Conservation (phyloP, 2,888 invertebrate species). For the Epirrita christyi region DNA sequence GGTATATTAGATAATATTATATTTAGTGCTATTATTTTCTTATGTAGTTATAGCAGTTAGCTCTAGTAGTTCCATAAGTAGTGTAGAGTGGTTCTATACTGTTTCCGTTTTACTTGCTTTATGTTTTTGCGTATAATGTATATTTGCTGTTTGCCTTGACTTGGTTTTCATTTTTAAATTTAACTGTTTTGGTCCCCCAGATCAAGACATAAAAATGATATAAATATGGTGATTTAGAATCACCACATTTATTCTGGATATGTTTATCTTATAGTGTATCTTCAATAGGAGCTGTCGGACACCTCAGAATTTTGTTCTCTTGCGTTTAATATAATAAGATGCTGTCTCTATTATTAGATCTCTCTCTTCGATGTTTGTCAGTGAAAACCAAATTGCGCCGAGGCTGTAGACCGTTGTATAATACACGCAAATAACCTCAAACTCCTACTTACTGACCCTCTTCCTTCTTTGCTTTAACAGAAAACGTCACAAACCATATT, state of each 20-base stretch:
- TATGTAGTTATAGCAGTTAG: constrained; percentile 14
- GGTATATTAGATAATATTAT: constrained; percentile 32
- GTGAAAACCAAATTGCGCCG: constrained; percentile 29
- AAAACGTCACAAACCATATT: constrained; percentile 82
- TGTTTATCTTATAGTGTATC: too few species aligned
- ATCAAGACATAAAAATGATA: too few species aligned
- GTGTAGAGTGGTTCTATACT: constrained; percentile 22
- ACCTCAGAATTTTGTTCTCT: too few species aligned
- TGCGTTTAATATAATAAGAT: too few species aligned
- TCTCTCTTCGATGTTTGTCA: too few species aligned
- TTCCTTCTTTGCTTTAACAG: constrained; percentile 75
- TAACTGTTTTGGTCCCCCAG: background rate
- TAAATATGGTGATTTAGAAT: too few species aligned
- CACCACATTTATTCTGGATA: too few species aligned
- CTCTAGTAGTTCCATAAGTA: constrained; percentile 1
- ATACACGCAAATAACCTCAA: constrained; percentile 40
- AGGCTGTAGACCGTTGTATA: constrained; percentile 28
- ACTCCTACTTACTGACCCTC: constrained; percentile 59
- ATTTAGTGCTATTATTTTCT: constrained; percentile 21
- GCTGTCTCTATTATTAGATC: too few species aligned
- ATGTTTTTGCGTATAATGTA: constrained; percentile 29
- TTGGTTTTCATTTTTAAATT: constrained; percentile 30
- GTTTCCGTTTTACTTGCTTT: constrained; percentile 20
- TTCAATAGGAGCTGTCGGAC: too few species aligned
- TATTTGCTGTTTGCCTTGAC: constrained; percentile 29